Conservation (phyloP, 2,797 vertebrate species). For the Arctocebus calabarensis region DNA sequence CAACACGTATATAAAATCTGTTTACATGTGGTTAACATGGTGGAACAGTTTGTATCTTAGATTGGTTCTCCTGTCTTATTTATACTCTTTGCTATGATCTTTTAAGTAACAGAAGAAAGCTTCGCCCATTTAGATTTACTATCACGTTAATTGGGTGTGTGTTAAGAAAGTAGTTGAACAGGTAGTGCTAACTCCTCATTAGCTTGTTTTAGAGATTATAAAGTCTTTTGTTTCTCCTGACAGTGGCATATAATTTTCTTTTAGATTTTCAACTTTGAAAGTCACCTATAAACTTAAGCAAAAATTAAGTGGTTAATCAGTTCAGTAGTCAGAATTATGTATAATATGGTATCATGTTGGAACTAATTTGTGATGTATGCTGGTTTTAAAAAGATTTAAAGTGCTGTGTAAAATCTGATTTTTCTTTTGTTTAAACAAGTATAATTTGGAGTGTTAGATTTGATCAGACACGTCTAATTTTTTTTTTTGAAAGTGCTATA, state of each 20-base stretch:
- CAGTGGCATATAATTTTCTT: constrained; percentile 22
- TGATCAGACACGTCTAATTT: constrained; percentile 31
- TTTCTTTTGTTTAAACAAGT: background rate
- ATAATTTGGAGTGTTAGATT: constrained; percentile 29
- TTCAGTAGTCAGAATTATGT: constrained; percentile 5
- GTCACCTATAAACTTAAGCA: constrained; percentile 21
- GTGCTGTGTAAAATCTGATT: constrained; percentile 10
- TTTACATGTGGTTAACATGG: constrained; percentile 7
- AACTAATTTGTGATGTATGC: background rate
- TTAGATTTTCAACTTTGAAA: constrained; percentile 53
- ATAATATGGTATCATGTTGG: background rate
- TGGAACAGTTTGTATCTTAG: constrained; percentile 32
- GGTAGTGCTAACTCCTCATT: constrained; percentile 64
- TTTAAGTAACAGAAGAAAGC: constrained; percentile 72
- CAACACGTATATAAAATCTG: background rate
- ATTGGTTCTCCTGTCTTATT: constrained; percentile 37
- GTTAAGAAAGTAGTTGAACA: constrained; percentile 70
- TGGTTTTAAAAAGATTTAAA: constrained; percentile 20
- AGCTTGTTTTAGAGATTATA: constrained; percentile 63
- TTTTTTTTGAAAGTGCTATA: background rate
- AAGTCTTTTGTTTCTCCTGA: constrained; percentile 12
- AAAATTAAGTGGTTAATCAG: constrained; percentile 52
- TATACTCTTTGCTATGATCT: constrained; percentile 12
- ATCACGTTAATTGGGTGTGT: constrained; percentile 68
- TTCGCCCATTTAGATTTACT: constrained; percentile 42